Conservation (phyloP, 2,888 invertebrate species). For the Cloeon dipterum region DNA sequence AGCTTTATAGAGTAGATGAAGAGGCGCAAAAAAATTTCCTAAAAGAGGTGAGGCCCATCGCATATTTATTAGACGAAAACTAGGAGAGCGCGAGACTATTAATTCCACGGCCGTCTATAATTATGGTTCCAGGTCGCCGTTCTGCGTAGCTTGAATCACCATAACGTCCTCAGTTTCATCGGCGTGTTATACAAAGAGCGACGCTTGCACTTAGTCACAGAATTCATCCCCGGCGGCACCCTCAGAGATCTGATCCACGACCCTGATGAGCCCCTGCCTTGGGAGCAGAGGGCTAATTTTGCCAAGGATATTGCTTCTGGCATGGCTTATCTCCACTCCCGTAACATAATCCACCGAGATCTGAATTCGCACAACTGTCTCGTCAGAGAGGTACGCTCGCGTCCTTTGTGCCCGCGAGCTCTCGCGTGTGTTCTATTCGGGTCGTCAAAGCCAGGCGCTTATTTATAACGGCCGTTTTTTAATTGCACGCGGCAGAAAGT, state of each 20-base stretch:
- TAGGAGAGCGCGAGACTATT: not conserved
- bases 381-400: slow-evolving; percentile 57
- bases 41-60: slow-evolving; percentile 41
- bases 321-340: slow-evolving; percentile 82
- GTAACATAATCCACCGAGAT: slow-evolving; percentile 87
- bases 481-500: not conserved
- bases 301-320: slow-evolving; percentile 84
- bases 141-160: slow-evolving; percentile 64
- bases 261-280: slow-evolving; percentile 37
- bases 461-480: not conserved
- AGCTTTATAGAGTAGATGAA: slow-evolving; percentile 78
- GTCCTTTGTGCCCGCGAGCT: too few relatives aligned
- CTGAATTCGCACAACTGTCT: slow-evolving; percentile 90
- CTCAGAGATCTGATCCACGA: slow-evolving; percentile 67
- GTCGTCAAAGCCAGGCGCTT: not conserved
- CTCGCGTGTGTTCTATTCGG: slow-evolving; percentile 6
- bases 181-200: slow-evolving; percentile 87
- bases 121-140: slow-evolving; percentile 50
- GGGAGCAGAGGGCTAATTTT: slow-evolving; percentile 61
- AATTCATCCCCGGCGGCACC: slow-evolving; percentile 81
- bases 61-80: too few relatives aligned
- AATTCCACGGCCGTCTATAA: not conserved
- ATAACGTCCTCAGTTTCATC: slow-evolving; percentile 74
- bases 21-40: slow-evolving; percentile 85
- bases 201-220: slow-evolving; percentile 74